phyloP scores from a whole-genome alignment of 37 sponge, comb jelly and placozoan genomes.

The Corticium candelabrum region DNA sequence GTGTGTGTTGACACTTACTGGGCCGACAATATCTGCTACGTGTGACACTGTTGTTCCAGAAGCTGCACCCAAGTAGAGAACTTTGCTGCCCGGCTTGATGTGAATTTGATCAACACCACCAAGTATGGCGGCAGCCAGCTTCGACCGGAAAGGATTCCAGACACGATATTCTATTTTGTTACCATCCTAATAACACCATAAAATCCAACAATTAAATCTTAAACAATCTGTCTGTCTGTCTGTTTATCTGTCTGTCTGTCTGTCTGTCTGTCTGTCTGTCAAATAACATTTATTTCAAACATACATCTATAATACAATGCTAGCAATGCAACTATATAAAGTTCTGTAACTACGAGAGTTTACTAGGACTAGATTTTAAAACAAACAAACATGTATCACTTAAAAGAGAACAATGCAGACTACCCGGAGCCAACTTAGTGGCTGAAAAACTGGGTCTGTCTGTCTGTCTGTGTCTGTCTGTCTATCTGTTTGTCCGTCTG shows the following conservation, averaged over 20 bases:
- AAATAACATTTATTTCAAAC: no score
- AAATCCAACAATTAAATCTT: no score
- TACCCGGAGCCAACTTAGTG: no score
- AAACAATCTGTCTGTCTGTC: no score
- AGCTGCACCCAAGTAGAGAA: slow-evolving; percentile 96
- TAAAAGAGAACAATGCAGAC: no score
- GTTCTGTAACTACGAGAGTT: no score
- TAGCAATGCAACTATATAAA: no score
- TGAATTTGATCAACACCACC: slow-evolving; percentile 92
- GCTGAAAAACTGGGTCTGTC: background rate
- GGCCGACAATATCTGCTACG: slow-evolving; percentile 94
- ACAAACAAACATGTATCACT: no score
- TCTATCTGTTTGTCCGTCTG: no score
- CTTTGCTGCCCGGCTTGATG: slow-evolving; percentile 88
- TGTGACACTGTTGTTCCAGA: slow-evolving; percentile 98
- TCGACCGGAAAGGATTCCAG: slow-evolving; percentile 98
- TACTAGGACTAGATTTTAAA: no score
- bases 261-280: background rate
- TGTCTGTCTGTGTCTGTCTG: background rate
- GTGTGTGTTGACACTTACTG: slow-evolving; percentile 39
- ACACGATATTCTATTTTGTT: slow-evolving; percentile 91
- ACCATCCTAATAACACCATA: slow-evolving; percentile 14
- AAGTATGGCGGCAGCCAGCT: slow-evolving; percentile 93
- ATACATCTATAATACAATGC: no score
- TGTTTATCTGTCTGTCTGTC: slow-evolving; percentile 6